Evolutionary conservation across 2,797 vertebrate species (phyloP).

Genomic region (Mormyrops boulengeri): DNA sequence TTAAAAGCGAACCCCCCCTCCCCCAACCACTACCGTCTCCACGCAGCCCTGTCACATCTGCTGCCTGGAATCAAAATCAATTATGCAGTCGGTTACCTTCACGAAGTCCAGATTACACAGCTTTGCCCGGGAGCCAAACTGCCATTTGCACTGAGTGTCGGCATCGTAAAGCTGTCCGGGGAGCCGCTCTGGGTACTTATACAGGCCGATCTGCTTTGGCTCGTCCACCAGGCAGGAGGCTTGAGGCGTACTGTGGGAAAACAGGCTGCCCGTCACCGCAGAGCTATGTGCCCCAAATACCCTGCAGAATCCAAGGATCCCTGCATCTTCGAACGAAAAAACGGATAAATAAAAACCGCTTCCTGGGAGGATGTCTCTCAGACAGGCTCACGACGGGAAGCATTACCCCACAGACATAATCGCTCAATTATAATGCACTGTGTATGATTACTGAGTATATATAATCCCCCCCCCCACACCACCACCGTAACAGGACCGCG

Average conservation of each 20-base stretch:
- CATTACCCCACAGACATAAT: not conserved
- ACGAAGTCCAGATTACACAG: slow-evolving; percentile 88
- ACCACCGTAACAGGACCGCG: not conserved
- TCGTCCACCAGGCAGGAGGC: slow-evolving; percentile 93
- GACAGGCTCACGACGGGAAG: not conserved
- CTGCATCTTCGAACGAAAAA: not conserved
- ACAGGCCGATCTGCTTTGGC: slow-evolving; percentile 87
- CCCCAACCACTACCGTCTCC: not conserved
- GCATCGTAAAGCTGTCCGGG: slow-evolving; percentile 94
- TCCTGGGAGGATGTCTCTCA: not conserved
- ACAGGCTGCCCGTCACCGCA: not conserved
- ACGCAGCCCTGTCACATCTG: not conserved
- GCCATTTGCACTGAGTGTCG: slow-evolving; percentile 97
- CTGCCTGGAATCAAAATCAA: not conserved
- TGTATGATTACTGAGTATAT: not conserved
- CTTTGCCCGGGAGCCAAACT: slow-evolving; percentile 91
- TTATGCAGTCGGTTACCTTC: slow-evolving; percentile 68
- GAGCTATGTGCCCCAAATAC: not conserved
- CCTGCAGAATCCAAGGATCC: not conserved
- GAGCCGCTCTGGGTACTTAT: slow-evolving; percentile 88
- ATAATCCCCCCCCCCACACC: not conserved
- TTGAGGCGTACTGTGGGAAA: slow-evolving; percentile 82
- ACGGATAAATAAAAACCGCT: not conserved
- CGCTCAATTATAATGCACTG: not conserved
- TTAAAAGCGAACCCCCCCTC: not conserved